Percentiles rank a stretch among this genome's conserved stretches.
These are phyloP conservation scores for Caenorhabditis sinica DNA, from an alignment of 2,888 invertebrate genomes.

Conservation along the genomic window DNA sequence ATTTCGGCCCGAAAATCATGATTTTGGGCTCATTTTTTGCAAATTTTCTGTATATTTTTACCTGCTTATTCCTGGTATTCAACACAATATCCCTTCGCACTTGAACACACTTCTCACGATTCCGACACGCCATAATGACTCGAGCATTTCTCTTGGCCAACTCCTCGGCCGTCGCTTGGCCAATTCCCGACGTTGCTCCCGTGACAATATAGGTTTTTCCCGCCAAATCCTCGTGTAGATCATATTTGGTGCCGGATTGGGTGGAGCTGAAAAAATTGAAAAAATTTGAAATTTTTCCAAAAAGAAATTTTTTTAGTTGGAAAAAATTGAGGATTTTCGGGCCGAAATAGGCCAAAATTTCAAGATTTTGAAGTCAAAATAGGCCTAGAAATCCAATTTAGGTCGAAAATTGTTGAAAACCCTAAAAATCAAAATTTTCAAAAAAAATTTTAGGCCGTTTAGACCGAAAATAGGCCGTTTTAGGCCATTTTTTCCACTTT, in stretches of 20 bases:
- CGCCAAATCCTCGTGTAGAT: constrained; percentile 77
- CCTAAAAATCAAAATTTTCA: neutral
- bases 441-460: neutral
- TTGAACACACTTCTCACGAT: constrained; percentile 82
- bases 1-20: neutral
- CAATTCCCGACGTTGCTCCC: constrained; percentile 82
- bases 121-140: constrained; percentile 83
- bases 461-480: neutral
- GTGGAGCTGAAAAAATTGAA: constrained; percentile 79
- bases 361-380: neutral
- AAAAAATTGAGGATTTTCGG: neutral
- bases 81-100: constrained; percentile 82
- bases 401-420: neutral
- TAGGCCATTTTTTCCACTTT: constrained; percentile 2
- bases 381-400: too few relatives aligned
- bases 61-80: constrained; percentile 81
- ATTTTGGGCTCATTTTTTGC: neutral
- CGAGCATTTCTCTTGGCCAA: constrained; percentile 81
- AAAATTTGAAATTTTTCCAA: neutral
- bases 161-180: constrained; percentile 78
- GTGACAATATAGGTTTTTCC: constrained; percentile 83
- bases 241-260: constrained; percentile 80
- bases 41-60: constrained; percentile 71
- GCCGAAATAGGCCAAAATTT: neutral
- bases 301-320: neutral